Evolutionary conservation across 1,140 invertebrate species (phyloP), one percentile per base, ranked within the genome.

Genomic region (Harlomillsia oculata): DNA sequence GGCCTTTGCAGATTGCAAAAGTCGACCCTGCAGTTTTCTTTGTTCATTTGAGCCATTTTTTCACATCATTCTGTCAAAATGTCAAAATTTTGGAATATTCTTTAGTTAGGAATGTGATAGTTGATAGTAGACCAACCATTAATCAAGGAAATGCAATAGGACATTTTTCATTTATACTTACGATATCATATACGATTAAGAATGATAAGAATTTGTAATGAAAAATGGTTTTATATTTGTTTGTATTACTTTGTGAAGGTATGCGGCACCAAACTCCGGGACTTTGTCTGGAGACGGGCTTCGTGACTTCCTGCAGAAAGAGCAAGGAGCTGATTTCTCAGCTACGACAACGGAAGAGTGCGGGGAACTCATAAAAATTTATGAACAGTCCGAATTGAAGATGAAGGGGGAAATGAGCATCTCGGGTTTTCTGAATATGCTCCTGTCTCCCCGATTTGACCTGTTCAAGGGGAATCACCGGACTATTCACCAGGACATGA

Each of bases 401-500:
- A 64, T 66, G 20, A 37, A 51, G 20, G 67, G 68, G 5, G 63
- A 63, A 36, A 56, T 72, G 43, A 58, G 56, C 40, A 32, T 53
- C 8, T 25, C 60, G 69, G 74, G 72, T 18, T 76, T 76, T 58
- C 67, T 69, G 16, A 64, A 69, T 40, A 64, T 75, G 62, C 52
- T 77, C 20, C 50, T 71, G 23, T 73, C 73, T 13, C 65, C 69
- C 16, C 62, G 67, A 34, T 71, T 72, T 52, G 68, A 75, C 50
- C 60, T 76, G 20, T 74, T 73, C 56, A 69, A 72, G 49, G 36
- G 50, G 14, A 50, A 67, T 25, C 69, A 75, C 48, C 57, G 62
- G 32, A 65, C 53, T 13, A 72, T 81, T 13, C 75, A 74, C 63
- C 77, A 81, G 62, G 78, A 82, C 64, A 83, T 82, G 81, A 72